Percentiles rank a stretch among this genome's conserved stretches.
Conservation (phyloP, 37 sponge, comb jelly and placozoan species). For the Oopsacas minuta region DNA sequence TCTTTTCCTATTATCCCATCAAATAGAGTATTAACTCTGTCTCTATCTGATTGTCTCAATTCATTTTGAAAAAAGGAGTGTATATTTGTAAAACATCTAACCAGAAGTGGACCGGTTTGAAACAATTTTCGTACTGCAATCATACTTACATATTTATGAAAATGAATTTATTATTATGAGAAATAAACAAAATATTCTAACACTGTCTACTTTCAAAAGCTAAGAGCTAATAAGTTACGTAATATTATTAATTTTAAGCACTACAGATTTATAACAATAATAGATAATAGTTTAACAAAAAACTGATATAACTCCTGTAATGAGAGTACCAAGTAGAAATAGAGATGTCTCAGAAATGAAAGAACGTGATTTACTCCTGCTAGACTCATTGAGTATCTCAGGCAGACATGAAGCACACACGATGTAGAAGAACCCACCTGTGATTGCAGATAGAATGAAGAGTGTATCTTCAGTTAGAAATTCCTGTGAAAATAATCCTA, state of each 20-base stretch:
- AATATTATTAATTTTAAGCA: too few relatives aligned
- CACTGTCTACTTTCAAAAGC: not conserved
- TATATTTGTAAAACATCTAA: not conserved
- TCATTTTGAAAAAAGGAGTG: not conserved
- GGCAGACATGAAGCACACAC: slow-evolving; percentile 13
- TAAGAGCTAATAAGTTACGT: not conserved
- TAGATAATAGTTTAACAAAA: not conserved
- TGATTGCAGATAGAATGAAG: not conserved
- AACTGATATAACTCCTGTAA: not conserved
- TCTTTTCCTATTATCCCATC: not conserved
- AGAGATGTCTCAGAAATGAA: not conserved
- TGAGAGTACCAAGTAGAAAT: not conserved
- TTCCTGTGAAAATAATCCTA: not conserved
- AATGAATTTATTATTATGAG: not conserved
- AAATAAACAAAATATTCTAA: not conserved
- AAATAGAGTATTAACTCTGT: not conserved
- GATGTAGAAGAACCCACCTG: slow-evolving; percentile 9
- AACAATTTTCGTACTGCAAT: not conserved
- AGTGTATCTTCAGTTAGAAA: not conserved
- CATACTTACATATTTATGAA: not conserved
- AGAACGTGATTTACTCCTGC: not conserved
- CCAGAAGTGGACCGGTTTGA: not conserved
- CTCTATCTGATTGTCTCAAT: not conserved
- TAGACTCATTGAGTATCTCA: not conserved
- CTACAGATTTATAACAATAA: not conserved